These are phyloP conservation scores for Auanema sp. DNA, from an alignment of 2,888 invertebrate genomes.

Conservation along the genomic window DNA sequence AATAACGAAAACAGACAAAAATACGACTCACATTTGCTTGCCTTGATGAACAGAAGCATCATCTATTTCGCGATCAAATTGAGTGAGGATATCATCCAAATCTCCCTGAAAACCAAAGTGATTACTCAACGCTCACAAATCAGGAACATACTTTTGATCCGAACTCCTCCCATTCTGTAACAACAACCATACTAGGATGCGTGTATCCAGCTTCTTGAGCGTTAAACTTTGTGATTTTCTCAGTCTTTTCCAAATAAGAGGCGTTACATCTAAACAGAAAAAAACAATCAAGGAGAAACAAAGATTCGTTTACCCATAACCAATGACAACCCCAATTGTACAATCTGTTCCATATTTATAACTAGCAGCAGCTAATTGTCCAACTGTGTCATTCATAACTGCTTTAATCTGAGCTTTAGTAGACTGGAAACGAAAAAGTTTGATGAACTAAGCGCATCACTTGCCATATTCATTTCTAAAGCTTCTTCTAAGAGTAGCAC, in stretches of 20 bases:
- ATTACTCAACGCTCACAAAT: background rate
- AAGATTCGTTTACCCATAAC: slow-evolving; percentile 57
- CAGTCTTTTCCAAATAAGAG: slow-evolving; percentile 62
- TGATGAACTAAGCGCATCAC: background rate
- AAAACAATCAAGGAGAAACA: background rate
- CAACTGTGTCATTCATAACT: slow-evolving; percentile 65
- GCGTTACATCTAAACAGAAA: slow-evolving; percentile 61
- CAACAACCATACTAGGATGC: slow-evolving; percentile 63
- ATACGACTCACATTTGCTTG: slow-evolving; percentile 57
- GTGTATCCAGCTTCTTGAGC: slow-evolving; percentile 49
- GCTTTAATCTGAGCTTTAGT: slow-evolving; percentile 63
- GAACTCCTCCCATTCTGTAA: slow-evolving; percentile 65
- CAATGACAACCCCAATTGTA: slow-evolving; percentile 62
- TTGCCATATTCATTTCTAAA: slow-evolving; percentile 62
- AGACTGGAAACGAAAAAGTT: slow-evolving; percentile 35
- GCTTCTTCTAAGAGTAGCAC: slow-evolving; percentile 62
- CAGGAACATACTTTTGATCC: slow-evolving; percentile 46
- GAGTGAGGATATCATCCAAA: slow-evolving; percentile 58
- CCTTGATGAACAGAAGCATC: slow-evolving; percentile 62
- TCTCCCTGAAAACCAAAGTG: slow-evolving; percentile 50
- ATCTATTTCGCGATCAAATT: slow-evolving; percentile 62
- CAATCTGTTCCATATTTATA: slow-evolving; percentile 63
- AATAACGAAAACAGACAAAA: background rate
- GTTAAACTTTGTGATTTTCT: slow-evolving; percentile 62
- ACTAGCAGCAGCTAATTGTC: slow-evolving; percentile 63